Conservation (phyloP, 35 echinoderm and acorn worm species). For the Amphiura filiformis region DNA sequence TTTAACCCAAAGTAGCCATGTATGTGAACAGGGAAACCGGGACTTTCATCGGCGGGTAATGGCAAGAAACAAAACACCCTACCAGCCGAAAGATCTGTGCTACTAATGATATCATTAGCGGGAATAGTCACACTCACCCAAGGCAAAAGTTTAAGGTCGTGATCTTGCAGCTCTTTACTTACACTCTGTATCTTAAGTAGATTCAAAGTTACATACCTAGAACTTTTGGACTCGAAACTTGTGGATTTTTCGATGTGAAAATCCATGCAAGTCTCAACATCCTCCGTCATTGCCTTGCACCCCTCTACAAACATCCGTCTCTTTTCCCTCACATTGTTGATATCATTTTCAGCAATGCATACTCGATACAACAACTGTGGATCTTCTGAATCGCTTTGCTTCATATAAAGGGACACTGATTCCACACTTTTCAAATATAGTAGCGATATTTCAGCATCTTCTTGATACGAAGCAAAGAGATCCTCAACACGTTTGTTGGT, state of each 20-base stretch:
- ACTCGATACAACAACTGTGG: background rate
- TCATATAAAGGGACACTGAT: slow-evolving; percentile 22
- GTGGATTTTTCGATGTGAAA: background rate
- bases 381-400: background rate
- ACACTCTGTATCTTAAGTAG: background rate
- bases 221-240: background rate
- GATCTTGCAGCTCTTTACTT: slow-evolving; percentile 19
- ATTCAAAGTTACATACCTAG: slow-evolving; percentile 31
- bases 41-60: slow-evolving; percentile 54
- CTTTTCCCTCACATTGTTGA: background rate
- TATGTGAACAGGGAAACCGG: slow-evolving; percentile 80
- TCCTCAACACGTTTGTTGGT: slow-evolving; percentile 10
- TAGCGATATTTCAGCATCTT: slow-evolving; percentile 51
- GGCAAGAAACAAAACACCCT: slow-evolving; percentile 89
- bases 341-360: background rate
- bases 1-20: slow-evolving; percentile 86
- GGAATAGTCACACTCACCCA: slow-evolving; percentile 78
- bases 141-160: slow-evolving; percentile 49
- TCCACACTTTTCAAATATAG: slow-evolving; percentile 63
- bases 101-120: background rate
- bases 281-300: background rate
- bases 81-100: background rate
- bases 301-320: background rate
- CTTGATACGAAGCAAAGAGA: slow-evolving; percentile 47
- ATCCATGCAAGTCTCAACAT: background rate